A percentile compares a stretch with the other conserved stretches of the same genome.
phyloP scores from a whole-genome alignment of 2,113 vertebrate genomes.

The Synchiropus splendidus region DNA sequence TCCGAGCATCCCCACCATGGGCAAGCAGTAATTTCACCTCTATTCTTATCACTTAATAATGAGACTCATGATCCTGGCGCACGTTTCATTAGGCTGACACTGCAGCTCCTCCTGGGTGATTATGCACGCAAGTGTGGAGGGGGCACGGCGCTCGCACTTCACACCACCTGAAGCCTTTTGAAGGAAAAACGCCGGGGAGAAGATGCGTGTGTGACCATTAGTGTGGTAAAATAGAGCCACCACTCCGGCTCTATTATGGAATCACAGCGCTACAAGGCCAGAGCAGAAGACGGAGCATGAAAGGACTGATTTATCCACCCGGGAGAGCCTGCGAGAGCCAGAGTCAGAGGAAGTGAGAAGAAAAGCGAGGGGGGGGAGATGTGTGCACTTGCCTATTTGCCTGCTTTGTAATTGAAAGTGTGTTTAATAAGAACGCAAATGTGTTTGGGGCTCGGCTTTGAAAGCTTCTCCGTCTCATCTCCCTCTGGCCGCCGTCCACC shows the following conservation, averaged over 20 bases:
- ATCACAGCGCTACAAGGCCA: slow-evolving; percentile 51
- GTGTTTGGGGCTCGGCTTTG: neutral
- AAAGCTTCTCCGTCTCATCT: slow-evolving; percentile 4
- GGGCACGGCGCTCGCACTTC: too few relatives aligned
- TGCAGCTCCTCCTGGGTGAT: too few relatives aligned
- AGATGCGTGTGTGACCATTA: slow-evolving; percentile 36
- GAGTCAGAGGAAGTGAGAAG: slow-evolving; percentile 2
- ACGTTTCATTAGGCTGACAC: too few relatives aligned
- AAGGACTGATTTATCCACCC: slow-evolving; percentile 57
- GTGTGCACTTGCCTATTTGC: slow-evolving; percentile 10
- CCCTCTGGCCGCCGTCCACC: slow-evolving; percentile 10
- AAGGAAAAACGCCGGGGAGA: slow-evolving; percentile 15
- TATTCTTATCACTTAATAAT: too few relatives aligned
- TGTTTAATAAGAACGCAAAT: neutral
- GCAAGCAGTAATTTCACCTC: too few relatives aligned
- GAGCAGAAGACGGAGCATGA: slow-evolving; percentile 50
- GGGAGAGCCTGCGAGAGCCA: slow-evolving; percentile 20
- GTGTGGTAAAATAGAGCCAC: slow-evolving; percentile 41
- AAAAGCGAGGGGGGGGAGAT: slow-evolving; percentile 1
- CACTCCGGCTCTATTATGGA: slow-evolving; percentile 42
- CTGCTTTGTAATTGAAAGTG: slow-evolving; percentile 13
- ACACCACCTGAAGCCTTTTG: slow-evolving; percentile 34
- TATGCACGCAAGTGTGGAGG: slow-evolving; percentile 4
- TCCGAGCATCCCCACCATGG: too few relatives aligned
- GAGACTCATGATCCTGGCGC: too few relatives aligned